Conservation (phyloP, 2,797 vertebrate genomes). For the Myotis findleyi region DNA sequence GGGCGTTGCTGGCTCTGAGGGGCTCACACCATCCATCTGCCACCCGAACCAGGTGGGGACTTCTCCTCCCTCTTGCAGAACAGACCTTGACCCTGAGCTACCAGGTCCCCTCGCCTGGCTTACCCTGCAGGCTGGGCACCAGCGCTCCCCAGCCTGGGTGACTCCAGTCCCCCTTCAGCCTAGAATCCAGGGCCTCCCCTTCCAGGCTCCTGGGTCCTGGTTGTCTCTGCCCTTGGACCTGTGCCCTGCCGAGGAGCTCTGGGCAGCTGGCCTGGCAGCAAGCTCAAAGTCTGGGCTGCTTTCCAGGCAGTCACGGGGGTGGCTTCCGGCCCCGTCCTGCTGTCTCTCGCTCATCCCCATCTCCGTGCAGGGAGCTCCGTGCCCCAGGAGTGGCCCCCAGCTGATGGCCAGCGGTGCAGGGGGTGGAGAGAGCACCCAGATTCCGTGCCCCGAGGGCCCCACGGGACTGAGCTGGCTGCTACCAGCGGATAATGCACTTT, state of each 20-base stretch:
- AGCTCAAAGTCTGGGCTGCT: background rate
- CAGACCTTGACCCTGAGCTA: background rate
- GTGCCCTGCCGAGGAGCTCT: background rate
- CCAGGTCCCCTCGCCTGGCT: background rate
- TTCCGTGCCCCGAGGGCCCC: background rate
- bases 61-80: background rate
- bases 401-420: fast-evolving
- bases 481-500: background rate
- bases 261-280: background rate
- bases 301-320: background rate
- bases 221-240: background rate
- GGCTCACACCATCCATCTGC: background rate
- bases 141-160: background rate
- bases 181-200: background rate
- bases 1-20: fast-evolving
- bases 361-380: fast-evolving
- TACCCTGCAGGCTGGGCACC: background rate
- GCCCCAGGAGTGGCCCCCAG: background rate
- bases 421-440: background rate
- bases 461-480: fast-evolving
- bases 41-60: background rate
- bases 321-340: fast-evolving
- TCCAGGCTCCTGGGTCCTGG: background rate
- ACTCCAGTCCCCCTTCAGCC: background rate
- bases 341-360: background rate